Evolutionary conservation across 2,113 vertebrate species (phyloP).

Genomic region (Misgurnus anguillicaudatus): DNA sequence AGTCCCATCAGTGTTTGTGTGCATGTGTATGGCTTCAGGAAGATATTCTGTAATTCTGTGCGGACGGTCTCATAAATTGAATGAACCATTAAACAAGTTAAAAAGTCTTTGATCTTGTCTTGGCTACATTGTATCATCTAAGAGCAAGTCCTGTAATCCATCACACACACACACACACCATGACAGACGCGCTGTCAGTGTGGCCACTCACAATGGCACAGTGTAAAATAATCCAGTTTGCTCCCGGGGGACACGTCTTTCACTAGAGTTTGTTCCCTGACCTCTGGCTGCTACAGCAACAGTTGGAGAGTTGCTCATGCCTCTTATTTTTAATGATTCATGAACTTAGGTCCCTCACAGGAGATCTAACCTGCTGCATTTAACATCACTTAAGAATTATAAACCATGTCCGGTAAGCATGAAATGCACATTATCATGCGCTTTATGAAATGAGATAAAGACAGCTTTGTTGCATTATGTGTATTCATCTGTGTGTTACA

Average conservation of each 20-base stretch:
- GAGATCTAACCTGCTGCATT: background rate
- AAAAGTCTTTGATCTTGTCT: slow-evolving; percentile 21
- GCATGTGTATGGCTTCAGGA: slow-evolving; percentile 32
- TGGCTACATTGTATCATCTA: background rate
- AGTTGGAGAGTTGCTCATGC: slow-evolving; percentile 19
- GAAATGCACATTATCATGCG: background rate
- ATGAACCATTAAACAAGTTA: slow-evolving; percentile 2
- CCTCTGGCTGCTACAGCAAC: slow-evolving; percentile 21
- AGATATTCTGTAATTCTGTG: slow-evolving; percentile 27
- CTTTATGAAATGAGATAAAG: background rate
- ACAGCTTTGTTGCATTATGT: background rate
- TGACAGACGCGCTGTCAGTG: background rate
- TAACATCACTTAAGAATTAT: background rate
- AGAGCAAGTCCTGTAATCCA: slow-evolving; percentile 23
- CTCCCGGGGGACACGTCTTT: slow-evolving; percentile 21
- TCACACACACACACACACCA: background rate
- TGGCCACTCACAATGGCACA: slow-evolving; percentile 21
- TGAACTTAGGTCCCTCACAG: slow-evolving; percentile 1
- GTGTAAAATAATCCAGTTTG: slow-evolving; percentile 41
- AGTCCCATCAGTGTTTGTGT: slow-evolving; percentile 27
- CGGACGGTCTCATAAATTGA: background rate
- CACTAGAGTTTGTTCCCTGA: slow-evolving; percentile 10
- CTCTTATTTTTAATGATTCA: slow-evolving; percentile 30
- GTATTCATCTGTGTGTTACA: background rate
- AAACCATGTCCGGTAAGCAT: background rate